phyloP scores from a whole-genome alignment of 2,888 invertebrate genomes.

The Keiferia lycopersicella region DNA sequence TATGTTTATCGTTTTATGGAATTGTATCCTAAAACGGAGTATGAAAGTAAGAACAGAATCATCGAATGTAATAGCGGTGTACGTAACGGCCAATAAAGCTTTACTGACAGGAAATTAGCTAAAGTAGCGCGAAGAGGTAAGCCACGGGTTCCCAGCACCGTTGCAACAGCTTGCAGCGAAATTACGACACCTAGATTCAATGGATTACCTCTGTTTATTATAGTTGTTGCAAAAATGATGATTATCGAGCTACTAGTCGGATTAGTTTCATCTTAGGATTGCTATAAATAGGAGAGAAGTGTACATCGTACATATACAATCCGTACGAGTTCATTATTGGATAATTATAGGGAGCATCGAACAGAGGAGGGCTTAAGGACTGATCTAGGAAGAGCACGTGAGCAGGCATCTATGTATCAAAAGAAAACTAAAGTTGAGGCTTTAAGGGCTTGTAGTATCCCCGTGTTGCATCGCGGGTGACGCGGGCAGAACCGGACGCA shows the following conservation, averaged over 20 bases:
- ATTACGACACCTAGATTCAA: slow-evolving; percentile 57
- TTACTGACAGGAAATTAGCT: slow-evolving; percentile 7
- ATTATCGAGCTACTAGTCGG: slow-evolving; percentile 25
- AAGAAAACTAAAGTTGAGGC: too few species aligned
- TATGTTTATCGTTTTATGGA: slow-evolving; percentile 11
- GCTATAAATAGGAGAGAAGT: slow-evolving; percentile 35
- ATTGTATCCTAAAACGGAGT: neutral
- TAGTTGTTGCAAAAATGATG: slow-evolving; percentile 49
- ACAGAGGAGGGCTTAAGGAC: slow-evolving; percentile 41
- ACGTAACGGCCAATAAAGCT: slow-evolving; percentile 9
- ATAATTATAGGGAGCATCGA: slow-evolving; percentile 26
- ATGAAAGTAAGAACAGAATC: slow-evolving; percentile 8
- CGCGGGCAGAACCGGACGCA: slow-evolving; percentile 68
- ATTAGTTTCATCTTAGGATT: slow-evolving; percentile 48
- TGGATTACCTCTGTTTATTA: slow-evolving; percentile 57
- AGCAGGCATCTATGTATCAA: too few species aligned
- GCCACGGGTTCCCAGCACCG: slow-evolving; percentile 45
- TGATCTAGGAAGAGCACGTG: too few species aligned
- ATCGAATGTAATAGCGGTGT: slow-evolving; percentile 6
- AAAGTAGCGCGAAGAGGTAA: slow-evolving; percentile 26
- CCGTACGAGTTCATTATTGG: slow-evolving; percentile 22
- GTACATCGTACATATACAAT: slow-evolving; percentile 26
- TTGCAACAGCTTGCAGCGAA: slow-evolving; percentile 43
- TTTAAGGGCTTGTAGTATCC: slow-evolving; percentile 27
- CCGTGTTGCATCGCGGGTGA: slow-evolving; percentile 41